Evolutionary conservation across 2,888 invertebrate genomes (phyloP), one percentile per base, ranked within the genome.

Genomic region (Meganola albula): DNA sequence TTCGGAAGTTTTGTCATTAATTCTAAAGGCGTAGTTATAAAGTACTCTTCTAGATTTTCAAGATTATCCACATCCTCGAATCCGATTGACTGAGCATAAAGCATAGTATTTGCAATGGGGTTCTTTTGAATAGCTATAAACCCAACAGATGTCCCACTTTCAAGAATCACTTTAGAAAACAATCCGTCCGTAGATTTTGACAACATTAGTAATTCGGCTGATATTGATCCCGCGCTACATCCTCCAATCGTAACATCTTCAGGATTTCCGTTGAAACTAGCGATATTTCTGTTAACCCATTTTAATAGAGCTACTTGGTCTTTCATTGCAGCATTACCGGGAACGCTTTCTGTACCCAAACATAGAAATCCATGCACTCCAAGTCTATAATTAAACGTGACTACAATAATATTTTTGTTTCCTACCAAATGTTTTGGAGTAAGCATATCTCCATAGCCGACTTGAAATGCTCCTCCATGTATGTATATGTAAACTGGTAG

Each of bases 381-480:
- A 9, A 64, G 44, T 4, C 63, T 48, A 20, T 64, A 61, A 27
- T 64, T 64, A 35, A 60, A 61, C 3, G 48, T 59, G 1, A 63
- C 58, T 8, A 48, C 34, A 21, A 65, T 48, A 6, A 62, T 31
- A 54, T 66, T 32, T 31, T 57, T 50, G 8, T 31, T 44, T 4
- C 38, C 38, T n/a, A 58, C 40, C 6, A 63, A 31, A n/a, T 61
- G 58, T 23, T 54, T 44, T 3, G 48, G 48, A 5, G 20, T 20
- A 7, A 20, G n/a, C 20, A 20, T 20, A 7, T 59, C 47, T 1
- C 72, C 66, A 13, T 48, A 62, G 4, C 74, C 74, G 2, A 63
- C 37, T 27, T 59, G 35, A 40, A 58, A 75, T 1, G 58, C 69
- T 10, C 75, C 76, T 13, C 74, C 75, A 27, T 78, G 78, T 10